Conservation (phyloP, 1,140 invertebrate species). For the Procambarus virginalis region DNA sequence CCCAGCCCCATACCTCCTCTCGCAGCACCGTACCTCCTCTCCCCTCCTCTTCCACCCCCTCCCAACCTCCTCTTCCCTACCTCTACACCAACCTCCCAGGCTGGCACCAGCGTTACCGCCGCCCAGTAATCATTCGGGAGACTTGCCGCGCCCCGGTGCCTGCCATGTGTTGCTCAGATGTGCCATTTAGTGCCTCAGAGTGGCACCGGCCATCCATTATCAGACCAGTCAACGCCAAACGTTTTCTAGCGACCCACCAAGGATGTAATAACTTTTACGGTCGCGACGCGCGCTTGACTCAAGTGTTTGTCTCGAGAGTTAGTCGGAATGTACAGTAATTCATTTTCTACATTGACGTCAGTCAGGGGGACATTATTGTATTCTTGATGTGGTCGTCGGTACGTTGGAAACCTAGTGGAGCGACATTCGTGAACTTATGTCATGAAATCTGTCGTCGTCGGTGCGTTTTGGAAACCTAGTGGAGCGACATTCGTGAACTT, state of each 20-base stretch:
- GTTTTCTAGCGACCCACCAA: neutral
- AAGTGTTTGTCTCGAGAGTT: conserved; percentile 30
- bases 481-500: too few species aligned
- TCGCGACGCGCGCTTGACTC: conserved; percentile 11
- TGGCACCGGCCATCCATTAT: conserved; percentile 45
- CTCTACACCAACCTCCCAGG: neutral
- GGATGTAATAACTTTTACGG: conserved; percentile 1
- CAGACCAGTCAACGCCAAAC: conserved; percentile 31
- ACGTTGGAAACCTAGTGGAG: neutral
- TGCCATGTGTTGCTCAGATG: conserved; percentile 55
- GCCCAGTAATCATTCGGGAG: conserved; percentile 40
- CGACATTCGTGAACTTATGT: neutral
- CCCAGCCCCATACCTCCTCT: neutral
- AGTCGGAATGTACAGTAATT: neutral
- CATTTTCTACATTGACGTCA: conserved; percentile 14
- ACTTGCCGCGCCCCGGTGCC: conserved; percentile 22
- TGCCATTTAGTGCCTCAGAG: conserved; percentile 45
- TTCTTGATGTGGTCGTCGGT: conserved; percentile 30
- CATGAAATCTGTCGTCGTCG: neutral
- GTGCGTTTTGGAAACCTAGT: too few species aligned
- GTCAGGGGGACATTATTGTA: conserved; percentile 9
- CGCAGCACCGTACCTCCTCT: neutral
- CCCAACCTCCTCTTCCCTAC: neutral
- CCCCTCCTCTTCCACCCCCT: neutral
- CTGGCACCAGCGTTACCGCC: conserved; percentile 17